Evolutionary conservation across 1,140 invertebrate genomes (phyloP), one percentile per base, ranked within the genome.

Genomic region (Theocolax elegans): DNA sequence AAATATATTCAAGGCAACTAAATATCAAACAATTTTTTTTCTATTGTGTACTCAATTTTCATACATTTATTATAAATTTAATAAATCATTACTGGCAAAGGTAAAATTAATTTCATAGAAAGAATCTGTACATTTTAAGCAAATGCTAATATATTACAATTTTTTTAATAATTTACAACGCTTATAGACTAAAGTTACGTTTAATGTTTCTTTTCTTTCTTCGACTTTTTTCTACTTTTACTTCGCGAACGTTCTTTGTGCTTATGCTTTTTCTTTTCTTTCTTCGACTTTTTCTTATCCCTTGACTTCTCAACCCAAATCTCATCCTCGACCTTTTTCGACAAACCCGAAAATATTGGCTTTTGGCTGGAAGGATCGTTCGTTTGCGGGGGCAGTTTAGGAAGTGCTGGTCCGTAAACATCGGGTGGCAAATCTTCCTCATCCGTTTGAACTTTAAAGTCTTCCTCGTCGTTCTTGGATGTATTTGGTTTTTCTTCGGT

Each of bases 361-460:
- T 64, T 73, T 83, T 2, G 53, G 58, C 0, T 59, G 21, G 12
- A 17, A 3, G 35, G 40, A 62, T 74, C 65, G 3, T 19, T 29
- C 46, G 19, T 1, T 19, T 19, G 40, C 53, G 3, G 40, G 19
- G 15, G 56, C 38, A 12, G 62, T 77, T 6, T 82, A 2, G 89
- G 89, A 72, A 90, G 82, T 73, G 83, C 86, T 7, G 89, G 89
- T 15, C 89, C 89, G 64, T 90, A 90, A 35, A 82, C 75, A 65
- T 84, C 79, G 2, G 25, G 12, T 9, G 23, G 44, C n/a, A 67
- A 44, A n/a, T n/a, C 6, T 4, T 49, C 38, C 6, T 56, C 29
- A 23, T 69, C 40, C 12, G 46, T 60, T 25, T 59, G 56, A 12
- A 54, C 9, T 48, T 63, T 31, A 23, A 42, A 13, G 7, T 59